These are phyloP conservation scores for Pegea sp. DNA, from an alignment of 23 tunicate genomes.

Conservation along the genomic window DNA sequence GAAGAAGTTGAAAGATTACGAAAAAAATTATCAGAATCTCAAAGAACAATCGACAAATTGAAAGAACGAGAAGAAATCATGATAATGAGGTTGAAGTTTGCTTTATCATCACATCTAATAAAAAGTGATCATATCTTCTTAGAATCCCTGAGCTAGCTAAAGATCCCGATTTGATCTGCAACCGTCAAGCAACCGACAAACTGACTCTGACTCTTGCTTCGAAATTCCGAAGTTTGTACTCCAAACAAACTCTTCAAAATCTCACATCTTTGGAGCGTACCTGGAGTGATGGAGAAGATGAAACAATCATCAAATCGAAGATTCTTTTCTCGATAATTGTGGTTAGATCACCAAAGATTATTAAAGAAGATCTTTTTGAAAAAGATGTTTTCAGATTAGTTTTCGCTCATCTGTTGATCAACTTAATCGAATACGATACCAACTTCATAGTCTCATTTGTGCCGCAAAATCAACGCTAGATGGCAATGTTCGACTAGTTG, in stretches of 20 bases:
- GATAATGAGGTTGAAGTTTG: conserved; percentile 22
- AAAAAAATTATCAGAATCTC: conserved; percentile 35
- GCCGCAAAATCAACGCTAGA: conserved; percentile 5
- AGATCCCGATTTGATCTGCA: too few relatives aligned
- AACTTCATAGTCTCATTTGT: conserved; percentile 33
- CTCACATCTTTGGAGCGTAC: conserved; percentile 34
- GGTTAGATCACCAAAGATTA: conserved; percentile 40
- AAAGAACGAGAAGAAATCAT: conserved; percentile 41
- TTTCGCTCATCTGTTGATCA: conserved; percentile 57
- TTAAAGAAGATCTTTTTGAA: too few relatives aligned
- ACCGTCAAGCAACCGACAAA: too few relatives aligned
- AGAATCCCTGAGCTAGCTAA: too few relatives aligned
- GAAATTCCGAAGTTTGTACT: conserved; percentile 45
- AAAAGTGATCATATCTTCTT: too few relatives aligned
- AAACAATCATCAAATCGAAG: conserved; percentile 29
- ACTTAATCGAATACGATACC: conserved; percentile 22
- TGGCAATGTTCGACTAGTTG: conserved; percentile 27
- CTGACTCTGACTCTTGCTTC: too few relatives aligned
- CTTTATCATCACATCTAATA: background rate
- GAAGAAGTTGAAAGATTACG: conserved; percentile 24
- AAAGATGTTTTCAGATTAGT: conserved; percentile 57
- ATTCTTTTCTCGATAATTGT: conserved; percentile 69
- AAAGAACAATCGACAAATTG: conserved; percentile 29
- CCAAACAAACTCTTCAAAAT: conserved; percentile 57
- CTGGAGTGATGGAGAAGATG: conserved; percentile 19